Base-by-base conservation (phyloP, 1,140 invertebrate genomes). In the Plectus sambesii region DNA sequence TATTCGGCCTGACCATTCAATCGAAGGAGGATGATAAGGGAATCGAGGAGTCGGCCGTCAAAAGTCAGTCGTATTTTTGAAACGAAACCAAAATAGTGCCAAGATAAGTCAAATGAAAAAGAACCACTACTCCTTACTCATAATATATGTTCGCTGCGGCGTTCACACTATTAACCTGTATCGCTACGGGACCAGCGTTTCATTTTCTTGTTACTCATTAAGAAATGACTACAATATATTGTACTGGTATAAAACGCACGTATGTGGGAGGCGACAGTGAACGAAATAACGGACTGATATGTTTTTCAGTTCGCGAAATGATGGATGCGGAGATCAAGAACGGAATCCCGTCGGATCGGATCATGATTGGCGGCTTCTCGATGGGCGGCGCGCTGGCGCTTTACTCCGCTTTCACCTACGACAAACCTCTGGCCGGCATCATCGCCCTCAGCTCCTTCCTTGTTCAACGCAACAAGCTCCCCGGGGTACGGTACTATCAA, bases 361-460 rank as follows among this genome's bases (percentile, higher is more conserved):
- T 79, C 35, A 51, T 76, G 23, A 56, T 80, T 26, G 79, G 78
- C 26, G 78, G 79, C 12, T 80, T 80, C 62, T 77, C 75, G 20
- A 77, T 78, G 62, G 89, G 90, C 37, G 90, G 88, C n/a, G 87
- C 87, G 8, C 74, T 96, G 39, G 87, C 89, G n/a, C 47, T 69
- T 19, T 68, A 57, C 39, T 26, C 42, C 20, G 52, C 47, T 9
- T 47, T 58, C 26, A 58, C 51, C 3, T 53, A 51, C n/a, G 74
- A 80, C n/a, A 79, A 85, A 69, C 77, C 77, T 37, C 69, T 98
- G 42, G 92, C 80, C 46, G 92, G 90, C 27, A 79, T 98, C 6
- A 75, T 97, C 60, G 84, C 82, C 6, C 74, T 98, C 8, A 93
- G 87, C 15, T 83, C 87, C 62, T 99, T 93, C 90, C 74, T 99